phyloP scores from a whole-genome alignment of 1,140 invertebrate genomes.

The Riptortus pedestris region DNA sequence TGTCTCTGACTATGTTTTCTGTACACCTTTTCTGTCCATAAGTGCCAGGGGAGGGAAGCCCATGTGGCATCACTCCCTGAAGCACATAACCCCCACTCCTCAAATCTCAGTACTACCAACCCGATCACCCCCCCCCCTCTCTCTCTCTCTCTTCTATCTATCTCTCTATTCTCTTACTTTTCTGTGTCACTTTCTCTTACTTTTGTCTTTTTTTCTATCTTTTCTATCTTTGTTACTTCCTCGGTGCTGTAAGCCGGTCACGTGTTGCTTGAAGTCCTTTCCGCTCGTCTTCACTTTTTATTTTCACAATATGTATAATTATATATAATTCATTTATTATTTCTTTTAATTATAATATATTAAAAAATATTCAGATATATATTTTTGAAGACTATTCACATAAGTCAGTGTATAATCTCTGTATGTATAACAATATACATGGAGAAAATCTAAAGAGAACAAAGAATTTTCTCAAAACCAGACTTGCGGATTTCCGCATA shows the following conservation, averaged over 20 bases:
- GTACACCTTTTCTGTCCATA: neutral
- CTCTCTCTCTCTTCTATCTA: constrained; percentile 1
- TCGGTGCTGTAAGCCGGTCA: constrained; percentile 26
- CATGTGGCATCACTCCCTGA: no score
- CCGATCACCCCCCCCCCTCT: neutral
- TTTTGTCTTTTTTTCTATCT: constrained; percentile 11
- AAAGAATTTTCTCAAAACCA: constrained; percentile 30
- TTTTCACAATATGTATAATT: constrained; percentile 6
- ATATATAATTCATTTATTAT: neutral
- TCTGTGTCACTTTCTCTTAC: constrained; percentile 14
- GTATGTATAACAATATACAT: neutral
- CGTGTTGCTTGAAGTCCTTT: constrained; percentile 22
- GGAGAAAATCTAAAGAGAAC: constrained; percentile 27
- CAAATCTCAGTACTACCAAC: neutral
- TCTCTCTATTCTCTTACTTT: constrained; percentile 9
- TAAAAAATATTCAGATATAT: no score
- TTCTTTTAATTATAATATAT: neutral
- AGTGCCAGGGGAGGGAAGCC: neutral
- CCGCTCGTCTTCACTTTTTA: constrained; percentile 16
- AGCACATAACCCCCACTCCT: neutral
- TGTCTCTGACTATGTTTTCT: constrained; percentile 1
- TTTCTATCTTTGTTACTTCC: constrained; percentile 10
- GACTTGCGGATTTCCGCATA: constrained; percentile 21
- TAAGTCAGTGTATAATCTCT: neutral
- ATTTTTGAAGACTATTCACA: no score